Evolutionary conservation across 2,797 vertebrate species (phyloP), one percentile per base, ranked within the genome.

Genomic region (Melopsittacus undulatus): DNA sequence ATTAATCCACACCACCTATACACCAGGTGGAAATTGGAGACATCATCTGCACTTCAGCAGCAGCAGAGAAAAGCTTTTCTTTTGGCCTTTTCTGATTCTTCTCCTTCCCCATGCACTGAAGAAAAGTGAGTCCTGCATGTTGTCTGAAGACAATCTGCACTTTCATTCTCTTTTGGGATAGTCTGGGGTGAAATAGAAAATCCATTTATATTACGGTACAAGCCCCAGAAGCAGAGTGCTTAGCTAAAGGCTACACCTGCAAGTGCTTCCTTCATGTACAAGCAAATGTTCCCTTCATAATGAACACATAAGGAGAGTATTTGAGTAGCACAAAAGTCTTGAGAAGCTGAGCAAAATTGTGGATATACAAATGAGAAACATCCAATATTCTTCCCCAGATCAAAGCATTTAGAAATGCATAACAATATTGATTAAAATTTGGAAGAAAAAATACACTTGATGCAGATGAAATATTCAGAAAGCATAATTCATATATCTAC

Each of bases 231-330:
- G 5, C 5, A 43, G 11, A 36, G 4, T 32, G 19, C 15, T 70
- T 76, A 40, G n/a, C 45, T 66, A 24, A 48, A 63, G 29, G n/a
- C 21, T 16, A 17, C 5, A 20, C 3, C 3, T 3, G 0, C 32
- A 32, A 27, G 12, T 38, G 23, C 4, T 81, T 85, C 49, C 36
- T 66, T 59, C 13, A 43, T 32, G 13, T 54, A 29, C 9, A 62
- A 66, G n/a, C 9, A 62, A 66, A 48, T 15, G 1, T 27, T 32
- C 14, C 16, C 27, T 61, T 72, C 64, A 54, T n/a, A 67, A 76
- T 45, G 27, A 54, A n/a, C 23, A 72, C 0, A 0, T 4, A 36
- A 10, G 3, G 20, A 46, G 46, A 61, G 4, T 6, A 30, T 49
- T 64, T 59, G 10, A 63, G 22, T 43, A 79, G 13, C 27, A 61